Evolutionary conservation across 1,140 invertebrate species (phyloP), one percentile per base, ranked within the genome.

Genomic region (Bombyx mandarina): DNA sequence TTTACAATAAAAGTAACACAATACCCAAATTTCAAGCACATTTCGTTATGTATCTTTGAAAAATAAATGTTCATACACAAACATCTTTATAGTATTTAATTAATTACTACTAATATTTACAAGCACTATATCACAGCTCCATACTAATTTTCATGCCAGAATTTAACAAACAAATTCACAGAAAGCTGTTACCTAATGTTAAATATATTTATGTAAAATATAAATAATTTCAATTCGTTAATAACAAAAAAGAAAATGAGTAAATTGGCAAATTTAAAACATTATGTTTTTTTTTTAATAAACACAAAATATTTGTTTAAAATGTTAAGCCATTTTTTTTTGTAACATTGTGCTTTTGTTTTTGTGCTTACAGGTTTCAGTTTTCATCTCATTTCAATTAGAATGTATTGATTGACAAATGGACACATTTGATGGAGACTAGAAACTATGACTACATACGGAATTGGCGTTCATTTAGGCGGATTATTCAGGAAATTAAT

Each of bases 81-180:
- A 56, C 45, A 48, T 26, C 22, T 54, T 9, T n/a, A 44, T 54
- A 43, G 8, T 49, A 52, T 48, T 18, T 45, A 43, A 46, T 66
- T 58, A 60, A 46, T 66, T 58, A 60, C 60, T 62, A 77, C 71
- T 79, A 76, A 78, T 81, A 82, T 82, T 79, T 83, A 82, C 75
- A 85, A 75, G 71, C 73, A 57, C 75, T 82, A 81, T 85, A 85
- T 82, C 79, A 85, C 79, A 82, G 79, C 79, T 82, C 74, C 71
- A 77, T 81, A 75, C 72, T 75, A 75, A 47, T 9, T 35, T 35
- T 35, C 45, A 47, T 47, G 45, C 45, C 3, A 10, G 45, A 8
- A 47, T 47, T 47, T 47, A 12, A 47, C 12, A 47, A 47, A 47
- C 4, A 47, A 7, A 10, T 47, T 47, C 45, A 12, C 45, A 47